Percentiles rank a stretch among this genome's conserved stretches.
phyloP scores from a whole-genome alignment of 2,888 invertebrate genomes.

The Scaptomyza reducta region DNA sequence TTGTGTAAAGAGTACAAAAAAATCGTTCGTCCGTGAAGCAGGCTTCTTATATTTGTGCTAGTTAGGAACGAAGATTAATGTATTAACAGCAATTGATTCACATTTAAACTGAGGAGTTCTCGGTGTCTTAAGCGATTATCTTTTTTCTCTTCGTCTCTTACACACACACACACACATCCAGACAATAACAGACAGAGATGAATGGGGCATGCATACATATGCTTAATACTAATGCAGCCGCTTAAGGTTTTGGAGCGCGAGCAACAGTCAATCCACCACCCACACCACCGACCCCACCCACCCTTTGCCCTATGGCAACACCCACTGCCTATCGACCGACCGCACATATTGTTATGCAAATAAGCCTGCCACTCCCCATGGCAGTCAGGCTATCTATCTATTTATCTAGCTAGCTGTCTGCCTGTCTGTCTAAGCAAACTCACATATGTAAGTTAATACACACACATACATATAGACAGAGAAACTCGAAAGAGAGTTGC shows the following conservation, averaged over 20 bases:
- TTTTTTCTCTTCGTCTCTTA: too few relatives aligned
- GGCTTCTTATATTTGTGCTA: neutral
- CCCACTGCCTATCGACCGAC: conserved; percentile 25
- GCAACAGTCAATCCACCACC: conserved; percentile 10
- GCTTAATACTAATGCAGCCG: conserved; percentile 44
- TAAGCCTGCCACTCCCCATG: conserved; percentile 48
- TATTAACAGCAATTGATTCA: conserved; percentile 25
- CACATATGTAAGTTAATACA: conserved; percentile 31
- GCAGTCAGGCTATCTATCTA: conserved; percentile 24
- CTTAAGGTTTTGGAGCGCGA: conserved; percentile 36
- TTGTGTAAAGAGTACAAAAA: neutral
- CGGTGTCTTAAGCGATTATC: conserved; percentile 1
- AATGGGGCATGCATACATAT: conserved; percentile 3
- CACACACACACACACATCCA: neutral
- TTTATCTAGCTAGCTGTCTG: conserved; percentile 24
- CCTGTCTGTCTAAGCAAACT: conserved; percentile 37
- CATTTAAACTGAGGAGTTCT: conserved; percentile 7
- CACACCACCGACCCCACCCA: neutral
- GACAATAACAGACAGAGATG: conserved; percentile 7
- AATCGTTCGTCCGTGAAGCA: neutral
- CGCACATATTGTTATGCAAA: conserved; percentile 71
- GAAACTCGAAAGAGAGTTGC: conserved; percentile 3
- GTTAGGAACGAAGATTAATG: conserved; percentile 17
- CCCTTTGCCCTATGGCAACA: neutral
- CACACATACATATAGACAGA: conserved; percentile 1